Evolutionary conservation across 2,797 vertebrate genomes (phyloP), one percentile per base, ranked within the genome.

Genomic region (Platalea minor): DNA sequence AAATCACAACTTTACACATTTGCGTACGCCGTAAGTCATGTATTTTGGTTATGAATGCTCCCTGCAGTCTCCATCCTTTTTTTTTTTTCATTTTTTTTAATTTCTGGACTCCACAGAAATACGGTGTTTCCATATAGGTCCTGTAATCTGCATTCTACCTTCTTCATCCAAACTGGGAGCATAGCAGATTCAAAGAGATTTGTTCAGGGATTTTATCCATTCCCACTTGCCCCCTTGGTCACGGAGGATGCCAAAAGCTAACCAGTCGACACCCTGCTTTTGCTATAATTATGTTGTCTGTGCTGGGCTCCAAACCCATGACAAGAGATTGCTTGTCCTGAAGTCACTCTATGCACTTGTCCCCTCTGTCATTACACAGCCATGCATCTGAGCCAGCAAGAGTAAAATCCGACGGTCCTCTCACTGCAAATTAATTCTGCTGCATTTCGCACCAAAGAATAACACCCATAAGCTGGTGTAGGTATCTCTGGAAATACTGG

Each of bases 1-100:
- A 98, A 97, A 91, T 91, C 97, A 46, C 97, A 97, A 11, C 98
- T 98, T 54, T 98, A 98, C 91, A 89, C 85, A 1, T 94, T 96
- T 5, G 97, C 98, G 0, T 98, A 98, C 84, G 51, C 94, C 0
- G 98, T 98, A 97, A 65, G 97, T 93, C n/a, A 9, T 41, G 2
- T 7, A 2, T 88, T 59, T 70, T 53, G 35, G 33, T 60, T 93
- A 28, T 33, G 41, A 60, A 45, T 50, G 18, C 28, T 80, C 79
- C 25, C 46, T 76, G 33, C 35, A n/a, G 33, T 43, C 17, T 64
- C 77, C 31, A 3, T 67, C 9, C 10, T 20, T 37, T 23, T 31
- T 24, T 68, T 29, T 13, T 11, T 29, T 19, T 10, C 24, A 53
- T 43, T 31, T 24, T 50, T n/a, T 54, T 54, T 56, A 7, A 39